phyloP scores from a whole-genome alignment of 2,888 invertebrate genomes.

The Troglohyphantes excavatus region DNA sequence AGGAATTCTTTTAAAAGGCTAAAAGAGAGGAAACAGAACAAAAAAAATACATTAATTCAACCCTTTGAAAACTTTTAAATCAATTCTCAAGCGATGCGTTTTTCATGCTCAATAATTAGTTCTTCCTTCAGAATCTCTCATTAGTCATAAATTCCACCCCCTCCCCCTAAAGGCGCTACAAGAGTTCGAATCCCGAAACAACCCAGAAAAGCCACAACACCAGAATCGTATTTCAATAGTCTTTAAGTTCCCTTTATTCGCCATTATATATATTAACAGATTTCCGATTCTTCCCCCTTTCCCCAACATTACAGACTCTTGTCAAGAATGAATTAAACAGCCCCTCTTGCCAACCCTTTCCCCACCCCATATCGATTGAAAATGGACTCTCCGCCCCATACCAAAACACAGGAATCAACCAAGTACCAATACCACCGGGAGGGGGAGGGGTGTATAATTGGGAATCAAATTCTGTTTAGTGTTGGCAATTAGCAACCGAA shows the following conservation, averaged over 20 bases:
- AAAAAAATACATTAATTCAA: constrained; percentile 73
- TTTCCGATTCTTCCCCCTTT: constrained; percentile 65
- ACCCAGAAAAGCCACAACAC: constrained; percentile 45
- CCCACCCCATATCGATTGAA: constrained; percentile 59
- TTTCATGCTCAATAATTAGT: constrained; percentile 75
- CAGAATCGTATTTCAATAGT: constrained; percentile 78
- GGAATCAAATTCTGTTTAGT: constrained; percentile 78
- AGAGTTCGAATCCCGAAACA: constrained; percentile 33
- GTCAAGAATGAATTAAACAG: constrained; percentile 76
- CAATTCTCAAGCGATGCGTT: constrained; percentile 74
- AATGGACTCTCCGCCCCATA: constrained; percentile 48
- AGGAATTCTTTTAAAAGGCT: constrained; percentile 21
- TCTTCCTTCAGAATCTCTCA: constrained; percentile 67
- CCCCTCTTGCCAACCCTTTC: constrained; percentile 25
- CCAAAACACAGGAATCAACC: constrained; percentile 4
- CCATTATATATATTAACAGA: constrained; percentile 75
- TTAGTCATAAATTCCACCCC: constrained; percentile 62
- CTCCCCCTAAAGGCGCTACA: neutral
- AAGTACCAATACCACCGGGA: neutral
- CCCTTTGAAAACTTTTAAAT: constrained; percentile 78
- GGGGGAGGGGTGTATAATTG: constrained; percentile 51
- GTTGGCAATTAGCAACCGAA: constrained; percentile 71
- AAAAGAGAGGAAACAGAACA: constrained; percentile 11
- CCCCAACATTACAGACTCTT: constrained; percentile 22
- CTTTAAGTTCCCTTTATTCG: constrained; percentile 75